Evolutionary conservation across 2,797 vertebrate species (phyloP).

Genomic region (Pseudotriccus pelzelni): DNA sequence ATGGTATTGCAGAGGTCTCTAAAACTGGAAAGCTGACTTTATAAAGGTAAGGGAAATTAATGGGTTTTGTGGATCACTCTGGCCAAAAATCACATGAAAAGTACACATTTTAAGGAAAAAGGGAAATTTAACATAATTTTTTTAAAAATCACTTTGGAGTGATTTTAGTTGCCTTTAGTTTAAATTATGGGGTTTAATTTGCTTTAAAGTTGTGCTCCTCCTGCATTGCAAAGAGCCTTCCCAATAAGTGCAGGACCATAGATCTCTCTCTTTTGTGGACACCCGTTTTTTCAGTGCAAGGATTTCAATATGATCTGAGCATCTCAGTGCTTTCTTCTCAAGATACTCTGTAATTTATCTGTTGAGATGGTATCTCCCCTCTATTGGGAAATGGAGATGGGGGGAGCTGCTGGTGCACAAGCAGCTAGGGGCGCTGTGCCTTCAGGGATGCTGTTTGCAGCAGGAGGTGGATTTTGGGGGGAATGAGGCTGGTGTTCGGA

Average conservation of each 20-base stretch:
- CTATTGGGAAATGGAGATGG: accelerated
- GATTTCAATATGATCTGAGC: neutral
- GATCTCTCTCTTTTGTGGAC: neutral
- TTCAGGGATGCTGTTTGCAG: neutral
- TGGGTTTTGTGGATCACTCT: neutral
- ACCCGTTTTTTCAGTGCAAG: neutral
- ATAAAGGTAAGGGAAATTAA: neutral
- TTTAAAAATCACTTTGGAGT: neutral
- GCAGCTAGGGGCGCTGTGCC: neutral
- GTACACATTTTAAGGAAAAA: neutral
- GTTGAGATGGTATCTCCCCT: neutral
- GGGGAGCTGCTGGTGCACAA: neutral
- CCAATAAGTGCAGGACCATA: accelerated
- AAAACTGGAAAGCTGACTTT: neutral
- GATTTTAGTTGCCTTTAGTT: neutral
- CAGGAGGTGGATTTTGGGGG: neutral
- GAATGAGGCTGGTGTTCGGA: accelerated
- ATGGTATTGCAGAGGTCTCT: neutral
- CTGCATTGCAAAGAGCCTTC: neutral
- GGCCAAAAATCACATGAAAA: neutral
- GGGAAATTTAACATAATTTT: neutral
- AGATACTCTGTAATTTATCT: neutral
- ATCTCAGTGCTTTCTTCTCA: neutral
- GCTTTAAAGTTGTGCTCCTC: neutral
- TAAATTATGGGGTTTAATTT: neutral